Evolutionary conservation across 2,113 vertebrate genomes (phyloP).

Genomic region (Lontra canadensis): DNA sequence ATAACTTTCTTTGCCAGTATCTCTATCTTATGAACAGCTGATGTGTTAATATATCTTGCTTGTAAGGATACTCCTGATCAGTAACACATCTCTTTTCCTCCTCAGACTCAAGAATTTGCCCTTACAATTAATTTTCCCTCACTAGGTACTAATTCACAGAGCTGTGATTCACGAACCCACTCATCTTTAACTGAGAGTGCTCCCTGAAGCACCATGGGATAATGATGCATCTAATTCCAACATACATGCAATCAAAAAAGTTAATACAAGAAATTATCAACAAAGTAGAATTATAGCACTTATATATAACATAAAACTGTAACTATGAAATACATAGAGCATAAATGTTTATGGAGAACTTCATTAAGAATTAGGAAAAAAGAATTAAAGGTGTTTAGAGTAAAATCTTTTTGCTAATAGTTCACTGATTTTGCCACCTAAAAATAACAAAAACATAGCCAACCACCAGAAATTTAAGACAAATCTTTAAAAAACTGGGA

Average conservation of each 20-base stretch:
- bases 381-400: neutral
- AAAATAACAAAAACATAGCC: neutral
- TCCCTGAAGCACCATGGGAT: neutral
- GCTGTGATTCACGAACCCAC: neutral
- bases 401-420: neutral
- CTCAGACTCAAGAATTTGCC: neutral
- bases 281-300: neutral
- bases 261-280: neutral
- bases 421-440: neutral
- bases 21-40: neutral
- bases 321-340: neutral
- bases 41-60: neutral
- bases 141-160: neutral
- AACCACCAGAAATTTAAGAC: neutral
- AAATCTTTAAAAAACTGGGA: slow-evolving; percentile 33
- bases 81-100: neutral
- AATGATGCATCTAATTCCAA: neutral
- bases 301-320: neutral
- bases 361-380: neutral
- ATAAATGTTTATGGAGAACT: neutral
- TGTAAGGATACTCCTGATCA: neutral
- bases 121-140: neutral
- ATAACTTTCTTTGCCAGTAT: neutral
- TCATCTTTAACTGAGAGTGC: neutral
- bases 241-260: neutral